Conservation (phyloP, 2,888 invertebrate genomes). For the Caenorhabditis sp. region DNA sequence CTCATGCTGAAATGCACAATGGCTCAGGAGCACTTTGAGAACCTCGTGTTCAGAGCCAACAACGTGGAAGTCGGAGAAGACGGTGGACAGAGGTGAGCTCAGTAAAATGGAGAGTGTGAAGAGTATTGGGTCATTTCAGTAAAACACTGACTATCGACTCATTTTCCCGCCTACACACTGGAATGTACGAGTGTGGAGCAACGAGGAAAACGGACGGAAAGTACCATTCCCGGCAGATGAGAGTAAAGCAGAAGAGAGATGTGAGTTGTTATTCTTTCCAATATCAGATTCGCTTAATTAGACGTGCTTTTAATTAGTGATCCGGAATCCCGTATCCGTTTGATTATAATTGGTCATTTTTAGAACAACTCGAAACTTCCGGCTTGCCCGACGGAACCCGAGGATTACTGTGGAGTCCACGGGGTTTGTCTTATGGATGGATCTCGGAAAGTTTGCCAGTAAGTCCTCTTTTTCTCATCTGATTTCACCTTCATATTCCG, state of each 20-base stretch:
- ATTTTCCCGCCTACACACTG: slow-evolving; percentile 34
- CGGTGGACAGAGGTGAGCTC: slow-evolving; percentile 27
- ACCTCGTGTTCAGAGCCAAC: slow-evolving; percentile 34
- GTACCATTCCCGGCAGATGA: slow-evolving; percentile 54
- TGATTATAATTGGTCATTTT: background rate
- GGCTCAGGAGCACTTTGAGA: slow-evolving; percentile 48
- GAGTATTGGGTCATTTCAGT: no score
- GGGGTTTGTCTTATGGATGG: slow-evolving; percentile 47
- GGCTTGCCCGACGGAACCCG: slow-evolving; percentile 1
- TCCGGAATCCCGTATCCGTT: background rate
- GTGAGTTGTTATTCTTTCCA: slow-evolving; percentile 17
- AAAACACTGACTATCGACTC: slow-evolving; percentile 39
- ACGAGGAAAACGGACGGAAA: slow-evolving; percentile 46
- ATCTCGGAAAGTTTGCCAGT: slow-evolving; percentile 43
- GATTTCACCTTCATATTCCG: background rate
- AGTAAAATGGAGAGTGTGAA: background rate
- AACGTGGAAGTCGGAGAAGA: slow-evolving; percentile 21
- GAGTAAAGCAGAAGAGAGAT: slow-evolving; percentile 42
- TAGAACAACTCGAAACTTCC: slow-evolving; percentile 38
- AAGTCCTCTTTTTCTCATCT: background rate
- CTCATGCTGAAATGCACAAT: slow-evolving; percentile 54
- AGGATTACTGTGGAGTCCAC: slow-evolving; percentile 24
- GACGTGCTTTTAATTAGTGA: no score
- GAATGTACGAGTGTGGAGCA: slow-evolving; percentile 54
- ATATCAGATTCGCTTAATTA: no score